A percentile compares a stretch with the other conserved stretches of the same genome.
Evolutionary conservation across 2,888 invertebrate genomes (phyloP).

Genomic region (Mesodorylaimus sp.): DNA sequence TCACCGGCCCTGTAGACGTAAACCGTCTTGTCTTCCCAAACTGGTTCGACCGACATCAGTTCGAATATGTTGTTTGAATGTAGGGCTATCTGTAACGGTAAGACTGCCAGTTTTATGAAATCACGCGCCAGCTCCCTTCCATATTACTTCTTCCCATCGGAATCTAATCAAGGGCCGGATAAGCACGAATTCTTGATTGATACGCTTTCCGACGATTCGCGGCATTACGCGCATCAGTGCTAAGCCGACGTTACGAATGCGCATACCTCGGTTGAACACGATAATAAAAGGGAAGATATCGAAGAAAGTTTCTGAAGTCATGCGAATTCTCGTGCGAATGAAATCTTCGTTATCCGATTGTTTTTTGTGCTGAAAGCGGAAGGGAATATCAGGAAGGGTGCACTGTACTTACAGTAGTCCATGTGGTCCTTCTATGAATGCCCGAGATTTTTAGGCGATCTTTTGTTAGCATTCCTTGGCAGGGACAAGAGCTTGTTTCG

Average conservation of each 20-base stretch:
- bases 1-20: conserved; percentile 4
- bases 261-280: conserved; percentile 57
- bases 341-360: conserved; percentile 6
- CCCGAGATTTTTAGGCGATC: too few species aligned
- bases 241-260: conserved; percentile 34
- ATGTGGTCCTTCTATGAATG: not conserved
- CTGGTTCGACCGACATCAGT: conserved; percentile 62
- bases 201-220: conserved; percentile 65
- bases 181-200: conserved; percentile 75
- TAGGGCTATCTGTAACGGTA: conserved; percentile 54
- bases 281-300: conserved; percentile 96
- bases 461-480: too few species aligned
- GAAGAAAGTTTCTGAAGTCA: conserved; percentile 52
- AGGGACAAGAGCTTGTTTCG: too few species aligned
- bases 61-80: conserved; percentile 94
- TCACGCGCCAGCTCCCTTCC: not conserved
- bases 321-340: conserved; percentile 16
- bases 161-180: conserved; percentile 79
- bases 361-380: not conserved
- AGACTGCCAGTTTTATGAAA: not conserved
- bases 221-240: conserved; percentile 74
- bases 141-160: conserved; percentile 65
- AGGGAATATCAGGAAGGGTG: too few species aligned
- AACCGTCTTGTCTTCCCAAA: conserved; percentile 17
- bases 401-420: too few species aligned